Evolutionary conservation across 2,113 vertebrate species (phyloP).

Genomic region (Siniperca knerii): DNA sequence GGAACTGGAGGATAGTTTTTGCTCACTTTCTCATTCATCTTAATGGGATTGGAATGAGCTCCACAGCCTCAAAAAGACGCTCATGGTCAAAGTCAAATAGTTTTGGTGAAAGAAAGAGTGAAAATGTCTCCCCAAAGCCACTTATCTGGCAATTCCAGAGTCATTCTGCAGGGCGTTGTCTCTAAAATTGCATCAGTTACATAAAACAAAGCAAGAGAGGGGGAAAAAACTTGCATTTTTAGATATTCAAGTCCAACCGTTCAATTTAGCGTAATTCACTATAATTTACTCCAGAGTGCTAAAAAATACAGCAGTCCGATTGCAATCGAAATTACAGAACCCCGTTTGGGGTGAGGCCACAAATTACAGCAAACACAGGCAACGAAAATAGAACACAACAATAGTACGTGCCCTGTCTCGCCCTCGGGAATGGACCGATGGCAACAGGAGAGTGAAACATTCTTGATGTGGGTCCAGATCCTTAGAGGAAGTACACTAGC

Average conservation of each 20-base stretch:
- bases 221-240: constrained; percentile 69
- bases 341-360: constrained; percentile 73
- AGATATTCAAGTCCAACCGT: constrained; percentile 69
- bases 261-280: constrained; percentile 78
- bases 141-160: constrained; percentile 63
- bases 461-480: constrained; percentile 57
- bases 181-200: constrained; percentile 58
- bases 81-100: constrained; percentile 60
- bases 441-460: constrained; percentile 54
- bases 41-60: constrained; percentile 70
- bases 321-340: constrained; percentile 78
- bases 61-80: constrained; percentile 50
- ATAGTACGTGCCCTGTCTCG: constrained; percentile 68
- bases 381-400: constrained; percentile 78
- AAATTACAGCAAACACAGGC: constrained; percentile 79
- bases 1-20: constrained; percentile 66
- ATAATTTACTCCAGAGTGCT: constrained; percentile 81
- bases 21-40: constrained; percentile 57
- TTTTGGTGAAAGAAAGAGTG: constrained; percentile 63
- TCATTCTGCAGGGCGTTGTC: constrained; percentile 60
- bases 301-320: constrained; percentile 73
- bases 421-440: constrained; percentile 51
- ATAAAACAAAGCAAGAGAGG: constrained; percentile 68
- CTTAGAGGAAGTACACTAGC: constrained; percentile 73
- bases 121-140: constrained; percentile 54